Base-by-base conservation (phyloP, 1,140 invertebrate genomes). In the Globodera rostochiensis region DNA sequence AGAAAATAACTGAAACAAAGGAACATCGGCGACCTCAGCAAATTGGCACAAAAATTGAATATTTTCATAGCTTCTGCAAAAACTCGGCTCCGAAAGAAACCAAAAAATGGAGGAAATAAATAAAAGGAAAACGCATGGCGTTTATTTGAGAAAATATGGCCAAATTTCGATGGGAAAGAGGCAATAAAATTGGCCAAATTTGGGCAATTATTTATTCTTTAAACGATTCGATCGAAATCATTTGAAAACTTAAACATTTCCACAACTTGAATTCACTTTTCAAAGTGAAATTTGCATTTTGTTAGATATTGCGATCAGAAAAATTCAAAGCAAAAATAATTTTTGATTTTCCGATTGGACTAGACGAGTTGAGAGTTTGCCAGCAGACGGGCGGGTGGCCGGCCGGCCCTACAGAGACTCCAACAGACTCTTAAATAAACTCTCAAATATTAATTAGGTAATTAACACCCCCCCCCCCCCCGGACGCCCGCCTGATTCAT, bases 401-500 rank as follows among this genome's bases (percentile, higher is more conserved):
- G 11, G 11, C 6, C 11, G 57, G 11, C 13, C 19, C 19, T 64
- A 64, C 57, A 64, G 57, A 15, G 57, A 64, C 57, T 64, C 57
- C 57, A 19, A 64, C 57, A 64, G 19, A 64, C 13, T 64, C 57
- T 11, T 11, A 64, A 64, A 64, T 13, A 19, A 53, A 53, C 15
- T 53, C 8, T 9, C 57, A 64, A 19, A 7, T 15, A 15, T 64
- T 19, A 64, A 64, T 64, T 13, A n/a, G 19, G 6, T 9, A 9
- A 53, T 53, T 53, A 25, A 11, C 4, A 15, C 13, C 57, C 8
- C 25, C 15, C 15, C 11, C 19, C 36, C n/a, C 69, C 69, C 69
- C 7, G 3, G 25, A 1, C 36, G 6, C 7, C 69, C 69, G 87
- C 83, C 49, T 85, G 84, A 83, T 84, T 82, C 45, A 85, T 25